Percentiles rank a stretch among this genome's conserved stretches.
Evolutionary conservation across 2,797 vertebrate species (phyloP).

Genomic region (Phrynocephalus forsythii): DNA sequence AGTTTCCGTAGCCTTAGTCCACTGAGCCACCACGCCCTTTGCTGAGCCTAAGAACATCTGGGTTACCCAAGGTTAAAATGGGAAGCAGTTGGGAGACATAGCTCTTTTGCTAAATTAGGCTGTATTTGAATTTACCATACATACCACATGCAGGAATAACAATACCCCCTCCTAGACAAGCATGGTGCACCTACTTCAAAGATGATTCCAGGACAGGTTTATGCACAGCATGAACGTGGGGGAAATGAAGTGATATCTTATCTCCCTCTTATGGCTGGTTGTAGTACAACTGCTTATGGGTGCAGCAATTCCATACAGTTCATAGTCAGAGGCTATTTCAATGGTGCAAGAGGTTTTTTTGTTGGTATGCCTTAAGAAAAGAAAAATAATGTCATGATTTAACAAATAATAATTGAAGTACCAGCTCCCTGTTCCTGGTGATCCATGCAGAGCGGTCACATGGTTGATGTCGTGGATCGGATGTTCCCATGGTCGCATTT

Average conservation of each 20-base stretch:
- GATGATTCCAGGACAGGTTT: neutral
- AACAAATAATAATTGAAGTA: neutral
- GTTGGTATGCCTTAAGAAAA: neutral
- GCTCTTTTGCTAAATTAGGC: neutral
- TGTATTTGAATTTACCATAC: neutral
- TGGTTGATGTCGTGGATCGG: too few relatives aligned
- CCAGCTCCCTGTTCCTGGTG: neutral
- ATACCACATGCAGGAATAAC: slow-evolving; percentile 9
- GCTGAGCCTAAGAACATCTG: too few relatives aligned
- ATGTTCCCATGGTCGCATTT: too few relatives aligned
- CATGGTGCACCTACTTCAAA: neutral
- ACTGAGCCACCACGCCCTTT: too few relatives aligned
- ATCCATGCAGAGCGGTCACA: neutral
- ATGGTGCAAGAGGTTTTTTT: too few relatives aligned
- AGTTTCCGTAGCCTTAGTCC: too few relatives aligned
- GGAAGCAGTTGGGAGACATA: too few relatives aligned
- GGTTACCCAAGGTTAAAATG: too few relatives aligned
- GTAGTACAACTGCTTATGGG: slow-evolving; percentile 28
- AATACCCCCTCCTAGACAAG: neutral
- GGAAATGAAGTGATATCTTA: slow-evolving; percentile 59
- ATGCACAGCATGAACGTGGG: neutral
- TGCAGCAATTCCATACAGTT: neutral
- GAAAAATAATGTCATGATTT: neutral
- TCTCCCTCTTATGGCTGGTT: slow-evolving; percentile 67
- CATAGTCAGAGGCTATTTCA: neutral